Evolutionary conservation across 1,140 invertebrate genomes (phyloP), one percentile per base, ranked within the genome.

Genomic region (Pseudomyrmex dendroicus): DNA sequence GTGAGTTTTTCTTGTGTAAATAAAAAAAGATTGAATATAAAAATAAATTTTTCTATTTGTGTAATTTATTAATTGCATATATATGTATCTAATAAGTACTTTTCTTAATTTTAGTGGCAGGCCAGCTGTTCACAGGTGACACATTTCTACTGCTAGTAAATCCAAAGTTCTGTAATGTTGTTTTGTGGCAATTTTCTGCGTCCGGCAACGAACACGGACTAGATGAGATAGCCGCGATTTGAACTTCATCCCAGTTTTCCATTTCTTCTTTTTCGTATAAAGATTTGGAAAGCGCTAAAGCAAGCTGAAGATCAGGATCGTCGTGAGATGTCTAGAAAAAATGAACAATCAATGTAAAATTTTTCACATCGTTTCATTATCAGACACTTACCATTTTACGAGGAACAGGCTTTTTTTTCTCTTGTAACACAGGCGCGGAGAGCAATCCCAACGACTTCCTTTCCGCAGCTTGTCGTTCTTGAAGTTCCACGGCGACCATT

Each of bases 251-350:
- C 63, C 93, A 85, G 77, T 93, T 73, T 54, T 92, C 89, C 12
- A 90, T 83, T 84, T 94, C 84, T 61, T 95, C 86, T 48, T 91
- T 91, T 87, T 95, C 94, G 44, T 94, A 92, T 13, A 95, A 86
- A 8, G 95, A 95, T 83, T 92, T 91, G 17, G 95, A 95, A 76
- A 95, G 87, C 17, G 94, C 95, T 63, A 95, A 80, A 17, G 93
- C 95, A 70, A 95, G 89, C 63, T 95, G 91, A 8, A 95, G 78
- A 82, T 95, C 92, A 13, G 90, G 76, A 90, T 95, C 95, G 59
- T 89, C 85, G 0, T 70, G 59, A 35, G 84, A 86, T 82, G 68
- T 73, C 94, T 94, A 35, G 48, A 89, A 76, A 74, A 70, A 82
- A 44, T 86, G 62, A 48, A 63, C 25, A 70, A 73, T 13, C 1